A percentile compares a stretch with the other conserved stretches of the same genome.
phyloP scores from a whole-genome alignment of 2,888 invertebrate species.

The Drosophila gaucha region DNA sequence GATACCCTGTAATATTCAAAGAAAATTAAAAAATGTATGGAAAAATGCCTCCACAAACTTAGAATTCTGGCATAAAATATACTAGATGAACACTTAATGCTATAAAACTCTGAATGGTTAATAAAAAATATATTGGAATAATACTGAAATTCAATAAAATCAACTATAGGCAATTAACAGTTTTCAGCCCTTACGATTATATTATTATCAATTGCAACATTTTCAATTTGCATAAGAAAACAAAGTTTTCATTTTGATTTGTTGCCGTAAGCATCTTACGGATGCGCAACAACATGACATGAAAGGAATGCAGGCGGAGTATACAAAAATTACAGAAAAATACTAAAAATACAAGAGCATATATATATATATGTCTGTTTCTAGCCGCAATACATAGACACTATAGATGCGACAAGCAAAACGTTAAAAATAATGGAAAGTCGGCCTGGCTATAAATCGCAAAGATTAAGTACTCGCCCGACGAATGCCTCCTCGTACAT shows the following conservation, averaged over 20 bases:
- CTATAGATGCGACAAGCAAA: conserved; percentile 38
- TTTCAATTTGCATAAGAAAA: neutral
- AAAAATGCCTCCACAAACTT: no score
- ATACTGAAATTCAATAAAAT: no score
- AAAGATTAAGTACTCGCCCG: conserved; percentile 65
- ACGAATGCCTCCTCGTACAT: conserved; percentile 28
- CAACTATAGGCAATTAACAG: neutral
- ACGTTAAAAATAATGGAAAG: conserved; percentile 66
- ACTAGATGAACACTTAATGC: no score
- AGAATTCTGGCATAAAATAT: no score
- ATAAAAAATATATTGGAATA: no score
- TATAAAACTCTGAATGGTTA: no score
- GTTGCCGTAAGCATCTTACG: conserved; percentile 12
- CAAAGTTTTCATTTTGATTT: neutral
- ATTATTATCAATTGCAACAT: neutral
- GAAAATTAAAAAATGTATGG: no score
- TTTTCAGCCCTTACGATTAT: neutral
- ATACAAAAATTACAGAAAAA: conserved; percentile 21
- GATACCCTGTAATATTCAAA: no score
- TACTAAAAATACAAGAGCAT: conserved; percentile 35
- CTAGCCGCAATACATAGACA: neutral
- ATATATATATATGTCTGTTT: neutral
- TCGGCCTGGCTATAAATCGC: conserved; percentile 69
- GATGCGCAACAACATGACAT: conserved; percentile 54
- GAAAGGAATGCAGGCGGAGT: conserved; percentile 57